These are phyloP conservation scores for Amyelois transitella DNA, from an alignment of 1,140 invertebrate species.

Conservation along the genomic window DNA sequence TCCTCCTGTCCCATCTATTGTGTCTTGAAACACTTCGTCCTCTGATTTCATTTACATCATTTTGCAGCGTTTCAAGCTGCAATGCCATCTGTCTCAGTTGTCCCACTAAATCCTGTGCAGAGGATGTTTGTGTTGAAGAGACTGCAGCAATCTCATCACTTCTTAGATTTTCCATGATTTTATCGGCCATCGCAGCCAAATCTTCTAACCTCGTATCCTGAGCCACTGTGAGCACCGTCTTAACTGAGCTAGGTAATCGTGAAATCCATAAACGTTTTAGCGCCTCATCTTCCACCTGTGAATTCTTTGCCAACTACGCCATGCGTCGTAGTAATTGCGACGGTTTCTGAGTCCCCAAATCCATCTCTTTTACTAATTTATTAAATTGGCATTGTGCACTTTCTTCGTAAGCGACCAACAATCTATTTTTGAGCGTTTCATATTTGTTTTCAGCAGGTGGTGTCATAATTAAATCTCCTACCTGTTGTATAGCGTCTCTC, in stretches of 20 bases:
- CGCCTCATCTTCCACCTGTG: constrained; percentile 12
- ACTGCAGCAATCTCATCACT: too few species aligned
- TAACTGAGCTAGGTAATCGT: constrained; percentile 12
- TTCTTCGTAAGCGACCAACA: background rate
- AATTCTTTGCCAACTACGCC: constrained; percentile 5
- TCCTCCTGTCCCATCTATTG: too few species aligned
- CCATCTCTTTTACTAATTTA: constrained; percentile 10
- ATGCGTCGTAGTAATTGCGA: constrained; percentile 15
- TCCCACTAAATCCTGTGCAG: too few species aligned
- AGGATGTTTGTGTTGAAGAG: too few species aligned
- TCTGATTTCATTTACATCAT: too few species aligned
- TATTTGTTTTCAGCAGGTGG: background rate
- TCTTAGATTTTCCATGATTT: constrained; percentile 26
- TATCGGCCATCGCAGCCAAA: constrained; percentile 21
- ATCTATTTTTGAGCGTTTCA: background rate
- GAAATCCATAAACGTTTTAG: constrained; percentile 13
- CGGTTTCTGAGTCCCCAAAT: constrained; percentile 16
- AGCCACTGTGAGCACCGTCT: constrained; percentile 13
- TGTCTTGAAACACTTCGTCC: too few species aligned
- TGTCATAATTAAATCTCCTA: background rate
- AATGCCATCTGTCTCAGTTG: too few species aligned
- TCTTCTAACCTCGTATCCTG: constrained; percentile 11
- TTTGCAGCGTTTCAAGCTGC: too few species aligned
- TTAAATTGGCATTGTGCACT: constrained; percentile 3
- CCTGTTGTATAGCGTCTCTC: background rate